Conservation (phyloP, 2,888 invertebrate genomes). For the Hypomecis atomaria region DNA sequence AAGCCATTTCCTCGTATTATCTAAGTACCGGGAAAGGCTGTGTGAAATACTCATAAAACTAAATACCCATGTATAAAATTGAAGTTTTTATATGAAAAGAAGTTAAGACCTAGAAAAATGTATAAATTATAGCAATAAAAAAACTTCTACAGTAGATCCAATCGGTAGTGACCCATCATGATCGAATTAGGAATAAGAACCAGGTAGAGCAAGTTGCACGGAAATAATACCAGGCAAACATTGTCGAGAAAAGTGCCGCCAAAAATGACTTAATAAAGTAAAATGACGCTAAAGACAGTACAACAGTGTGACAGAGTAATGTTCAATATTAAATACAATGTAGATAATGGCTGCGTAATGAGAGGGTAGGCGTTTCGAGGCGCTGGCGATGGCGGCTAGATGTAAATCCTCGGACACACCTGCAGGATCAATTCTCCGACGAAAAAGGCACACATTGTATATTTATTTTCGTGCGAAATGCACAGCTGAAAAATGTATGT, state of each 20-base stretch:
- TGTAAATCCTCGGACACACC: constrained; percentile 25
- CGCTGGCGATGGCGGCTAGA: constrained; percentile 17
- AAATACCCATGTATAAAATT: too few species aligned
- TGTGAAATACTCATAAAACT: too few species aligned
- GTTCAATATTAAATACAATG: constrained; percentile 32
- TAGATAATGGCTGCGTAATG: constrained; percentile 29
- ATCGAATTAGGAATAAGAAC: neutral
- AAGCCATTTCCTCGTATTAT: too few species aligned
- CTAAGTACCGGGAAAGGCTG: too few species aligned
- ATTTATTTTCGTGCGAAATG: constrained; percentile 10
- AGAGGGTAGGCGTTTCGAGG: constrained; percentile 27
- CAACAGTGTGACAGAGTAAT: constrained; percentile 28
- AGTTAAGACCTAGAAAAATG: too few species aligned
- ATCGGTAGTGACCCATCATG: too few species aligned
- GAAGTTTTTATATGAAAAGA: too few species aligned
- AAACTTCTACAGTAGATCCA: too few species aligned
- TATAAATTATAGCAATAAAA: too few species aligned
- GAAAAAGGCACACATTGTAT: neutral
- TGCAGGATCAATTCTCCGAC: constrained; percentile 6
- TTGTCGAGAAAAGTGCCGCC: neutral
- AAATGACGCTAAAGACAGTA: constrained; percentile 10
- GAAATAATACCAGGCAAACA: neutral
- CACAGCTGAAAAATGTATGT: constrained; percentile 15
- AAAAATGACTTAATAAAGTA: constrained; percentile 19
- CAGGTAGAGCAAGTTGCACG: neutral